Evolutionary conservation across 2,797 vertebrate genomes (phyloP), one percentile per base, ranked within the genome.

Genomic region (Hapalemur alaotrensis): DNA sequence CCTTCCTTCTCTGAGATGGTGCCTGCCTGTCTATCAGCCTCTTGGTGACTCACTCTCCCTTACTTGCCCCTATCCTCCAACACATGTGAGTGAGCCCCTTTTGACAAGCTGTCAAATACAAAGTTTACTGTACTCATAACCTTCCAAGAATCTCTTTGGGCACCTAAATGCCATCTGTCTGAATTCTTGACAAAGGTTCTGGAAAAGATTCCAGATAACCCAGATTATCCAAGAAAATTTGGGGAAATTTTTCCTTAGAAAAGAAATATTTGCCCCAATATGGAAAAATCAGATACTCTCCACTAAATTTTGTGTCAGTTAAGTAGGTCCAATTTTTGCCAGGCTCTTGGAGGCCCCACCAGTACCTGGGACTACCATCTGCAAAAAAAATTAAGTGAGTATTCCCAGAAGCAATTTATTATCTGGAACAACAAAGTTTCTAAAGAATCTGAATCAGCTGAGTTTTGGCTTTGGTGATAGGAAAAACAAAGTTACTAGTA

Each of bases 331-430:
- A 89, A 15, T 80, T 10, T 93, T 90, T 93, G 25, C n/a, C 23
- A 72, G 43, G n/a, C 23, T 96, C 84, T 94, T 90, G 72, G 54
- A 79, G 18, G 73, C 54, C n/a, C 54, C 18, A 35, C 30, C 80
- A 28, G 67, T 80, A 3, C 17, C 50, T 2, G 0, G 38, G 46
- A 61, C 41, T 30, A 86, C 20, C n/a, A 32, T 82, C 67, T 88
- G n/a, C 30, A 63, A 85, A 46, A 82, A 50, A 83, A 50, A 14
- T 79, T 30, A 92, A 59, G 57, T 54, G 12, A 67, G 7, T 75
- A 5, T 94, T 95, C 48, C 20, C 38, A 95, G 54, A 94, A 91
- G 46, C 38, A 84, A 25, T 75, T 86, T 95, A 81, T 81, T 23
- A 46, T 61, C 22, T 73, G 22, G 46, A 88, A 81, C 3, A 81